Evolutionary conservation across 2,113 vertebrate species (phyloP), one percentile per base, ranked within the genome.

Genomic region (Triplophysa tibetana): DNA sequence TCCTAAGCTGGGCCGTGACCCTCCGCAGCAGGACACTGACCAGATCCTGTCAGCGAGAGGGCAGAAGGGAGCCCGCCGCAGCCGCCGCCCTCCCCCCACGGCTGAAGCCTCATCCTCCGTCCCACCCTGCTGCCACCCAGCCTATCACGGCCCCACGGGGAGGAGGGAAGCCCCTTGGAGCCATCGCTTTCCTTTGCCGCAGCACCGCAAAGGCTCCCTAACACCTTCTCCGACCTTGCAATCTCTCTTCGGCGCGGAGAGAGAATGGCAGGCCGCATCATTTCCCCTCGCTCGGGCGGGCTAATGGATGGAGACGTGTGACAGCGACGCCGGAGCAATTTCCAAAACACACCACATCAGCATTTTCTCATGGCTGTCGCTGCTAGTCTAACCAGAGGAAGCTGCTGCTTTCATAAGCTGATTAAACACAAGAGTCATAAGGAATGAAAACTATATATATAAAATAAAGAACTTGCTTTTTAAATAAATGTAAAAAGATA

Each of bases 11-110:
- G 96, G 96, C 95, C 95, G 88, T 93, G 95, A 97, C 96, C 96
- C 96, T 92, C 95, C 88, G 94, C 93, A 81, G 95, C 95, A 96
- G 97, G 96, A 99, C 97, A 96, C 93, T 98, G 96, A 97, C 96
- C 97, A 99, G 97, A 96, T 94, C 95, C 96, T 97, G 96, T 98
- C 96, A 95, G 94, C 84, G 88, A 94, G 92, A 95, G 96, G 95
- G 94, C 95, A 93, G 93, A 91, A 93, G 93, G 92, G 86, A 89
- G 82, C 91, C 85, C 92, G 93, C 90, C 86, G 88, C 93, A 88
- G 88, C 91, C 92, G 87, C 88, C 79, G 84, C 75, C 89, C 80
- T 89, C 80, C 85, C 88, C 86, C 91, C 72, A 70, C 24, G 69
- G 60, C 79, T 68, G 75, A 66, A 69, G 63, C 83, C 79, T 82